Conservation (phyloP, 2,113 vertebrate genomes). For the Benthochromis sp. region DNA sequence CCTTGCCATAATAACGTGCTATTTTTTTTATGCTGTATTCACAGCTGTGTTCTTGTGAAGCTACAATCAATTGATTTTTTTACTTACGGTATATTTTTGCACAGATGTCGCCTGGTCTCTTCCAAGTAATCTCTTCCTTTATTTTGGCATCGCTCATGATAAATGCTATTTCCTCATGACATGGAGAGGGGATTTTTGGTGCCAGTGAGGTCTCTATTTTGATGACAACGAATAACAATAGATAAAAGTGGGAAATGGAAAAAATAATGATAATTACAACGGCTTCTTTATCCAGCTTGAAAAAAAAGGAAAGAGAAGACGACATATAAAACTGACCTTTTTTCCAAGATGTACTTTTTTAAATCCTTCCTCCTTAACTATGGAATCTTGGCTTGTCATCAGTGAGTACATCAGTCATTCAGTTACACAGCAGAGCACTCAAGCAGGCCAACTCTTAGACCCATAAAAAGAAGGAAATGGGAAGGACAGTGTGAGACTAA, state of each 20-base stretch:
- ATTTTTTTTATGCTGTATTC: slow-evolving; percentile 1
- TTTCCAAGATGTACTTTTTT: neutral
- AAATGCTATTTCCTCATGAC: neutral
- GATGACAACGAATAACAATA: neutral
- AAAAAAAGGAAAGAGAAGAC: slow-evolving; percentile 7
- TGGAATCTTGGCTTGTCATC: slow-evolving; percentile 41
- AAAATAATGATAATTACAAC: neutral
- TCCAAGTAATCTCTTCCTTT: neutral
- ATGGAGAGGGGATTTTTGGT: neutral
- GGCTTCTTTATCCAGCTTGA: neutral
- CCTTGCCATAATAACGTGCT: slow-evolving; percentile 5
- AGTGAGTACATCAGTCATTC: neutral
- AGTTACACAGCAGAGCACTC: neutral
- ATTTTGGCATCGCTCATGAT: neutral
- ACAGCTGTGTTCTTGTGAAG: neutral
- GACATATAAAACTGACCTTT: neutral
- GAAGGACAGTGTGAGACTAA: neutral
- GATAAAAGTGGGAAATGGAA: neutral
- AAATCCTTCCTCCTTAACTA: slow-evolving; percentile 8
- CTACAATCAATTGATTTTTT: neutral
- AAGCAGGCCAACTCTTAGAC: neutral
- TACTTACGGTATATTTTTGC: neutral
- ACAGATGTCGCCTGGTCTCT: neutral
- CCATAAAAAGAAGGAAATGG: neutral
- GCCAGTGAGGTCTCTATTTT: neutral